These are phyloP conservation scores for Sturnus vulgaris DNA, from an alignment of 2,113 vertebrate species.

Conservation along the genomic window DNA sequence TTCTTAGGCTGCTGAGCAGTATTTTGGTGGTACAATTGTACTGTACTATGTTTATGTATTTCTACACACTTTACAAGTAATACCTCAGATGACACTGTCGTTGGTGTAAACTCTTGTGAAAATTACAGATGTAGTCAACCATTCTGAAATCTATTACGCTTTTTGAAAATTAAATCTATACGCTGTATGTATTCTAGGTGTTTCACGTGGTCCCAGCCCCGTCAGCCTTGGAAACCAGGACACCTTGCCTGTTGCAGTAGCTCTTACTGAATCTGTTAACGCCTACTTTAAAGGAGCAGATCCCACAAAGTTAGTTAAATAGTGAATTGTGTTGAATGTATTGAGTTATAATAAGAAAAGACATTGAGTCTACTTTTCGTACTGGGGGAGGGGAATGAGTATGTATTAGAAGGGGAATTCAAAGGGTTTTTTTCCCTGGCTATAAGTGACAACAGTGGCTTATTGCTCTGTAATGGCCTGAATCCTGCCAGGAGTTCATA, in stretches of 20 bases:
- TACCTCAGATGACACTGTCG: not conserved
- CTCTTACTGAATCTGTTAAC: conserved; percentile 96
- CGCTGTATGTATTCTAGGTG: conserved; percentile 79
- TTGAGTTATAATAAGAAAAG: not conserved
- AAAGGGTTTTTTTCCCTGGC: rapidly evolving
- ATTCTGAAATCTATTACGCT: not conserved
- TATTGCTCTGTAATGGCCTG: not conserved
- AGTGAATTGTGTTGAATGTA: conserved; percentile 60
- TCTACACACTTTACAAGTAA: not conserved
- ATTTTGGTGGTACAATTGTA: not conserved
- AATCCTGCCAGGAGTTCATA: not conserved
- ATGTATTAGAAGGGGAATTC: not conserved
- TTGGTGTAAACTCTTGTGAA: not conserved
- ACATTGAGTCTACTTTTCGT: not conserved
- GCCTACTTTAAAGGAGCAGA: conserved; percentile 99
- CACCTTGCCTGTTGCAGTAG: conserved; percentile 91
- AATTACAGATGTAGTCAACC: not conserved
- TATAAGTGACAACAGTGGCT: not conserved
- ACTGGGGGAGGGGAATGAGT: not conserved
- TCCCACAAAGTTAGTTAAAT: conserved; percentile 90
- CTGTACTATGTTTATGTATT: not conserved
- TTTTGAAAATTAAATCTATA: conserved; percentile 53
- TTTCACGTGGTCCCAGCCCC: conserved; percentile 94
- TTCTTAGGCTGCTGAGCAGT: not conserved
- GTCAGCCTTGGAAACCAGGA: conserved; percentile 94